Evolutionary conservation across 2,888 invertebrate genomes (phyloP).

Genomic region (Marasmarcha lunaedactyla): DNA sequence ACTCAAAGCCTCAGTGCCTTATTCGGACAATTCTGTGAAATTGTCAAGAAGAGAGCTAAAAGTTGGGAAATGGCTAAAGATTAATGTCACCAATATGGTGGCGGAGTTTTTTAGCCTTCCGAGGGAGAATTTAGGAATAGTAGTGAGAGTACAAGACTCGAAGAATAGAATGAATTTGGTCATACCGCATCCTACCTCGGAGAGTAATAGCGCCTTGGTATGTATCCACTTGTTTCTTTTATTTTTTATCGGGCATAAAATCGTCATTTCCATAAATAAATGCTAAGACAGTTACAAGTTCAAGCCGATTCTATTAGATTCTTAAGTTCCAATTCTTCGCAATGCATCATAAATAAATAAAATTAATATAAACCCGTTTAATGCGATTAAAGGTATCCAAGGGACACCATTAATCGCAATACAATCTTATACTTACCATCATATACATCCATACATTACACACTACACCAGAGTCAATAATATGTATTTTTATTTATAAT

Average conservation of each 20-base stretch:
- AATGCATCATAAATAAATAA: too few relatives aligned
- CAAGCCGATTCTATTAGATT: too few relatives aligned
- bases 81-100: conserved; percentile 81
- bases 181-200: conserved; percentile 76
- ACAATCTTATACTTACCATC: too few relatives aligned
- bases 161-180: conserved; percentile 73
- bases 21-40: conserved; percentile 47
- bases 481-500: too few relatives aligned
- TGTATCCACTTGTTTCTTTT: conserved; percentile 20
- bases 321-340: too few relatives aligned
- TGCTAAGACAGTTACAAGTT: too few relatives aligned
- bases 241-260: not conserved
- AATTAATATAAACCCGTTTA: too few relatives aligned
- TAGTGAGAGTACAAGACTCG: conserved; percentile 76
- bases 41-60: conserved; percentile 62
- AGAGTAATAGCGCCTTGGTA: conserved; percentile 61
- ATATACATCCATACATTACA: too few relatives aligned
- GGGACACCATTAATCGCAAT: too few relatives aligned
- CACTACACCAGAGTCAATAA: too few relatives aligned
- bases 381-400: too few relatives aligned
- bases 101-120: conserved; percentile 82
- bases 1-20: conserved; percentile 47
- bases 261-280: too few relatives aligned
- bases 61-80: conserved; percentile 77
- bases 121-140: conserved; percentile 80